Conservation (phyloP, 2,797 vertebrate genomes). For the Onychomys torridus region DNA sequence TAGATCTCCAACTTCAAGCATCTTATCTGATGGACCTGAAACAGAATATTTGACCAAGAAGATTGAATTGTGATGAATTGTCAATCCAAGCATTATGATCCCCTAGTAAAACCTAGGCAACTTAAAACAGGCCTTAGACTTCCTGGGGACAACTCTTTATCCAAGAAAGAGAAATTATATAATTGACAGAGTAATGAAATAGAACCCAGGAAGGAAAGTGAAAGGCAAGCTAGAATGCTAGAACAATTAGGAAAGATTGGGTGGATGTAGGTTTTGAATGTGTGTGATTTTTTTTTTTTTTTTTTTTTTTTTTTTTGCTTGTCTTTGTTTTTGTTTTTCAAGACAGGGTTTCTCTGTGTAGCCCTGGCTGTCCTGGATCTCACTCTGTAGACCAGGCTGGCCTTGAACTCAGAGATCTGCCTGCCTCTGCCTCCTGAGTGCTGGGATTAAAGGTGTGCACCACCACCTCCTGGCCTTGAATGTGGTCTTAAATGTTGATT, state of each 20-base stretch:
- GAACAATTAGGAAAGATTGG: not conserved
- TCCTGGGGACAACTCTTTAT: not conserved
- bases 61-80: not conserved
- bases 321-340: not conserved
- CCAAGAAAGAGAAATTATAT: not conserved
- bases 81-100: not conserved
- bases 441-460: not conserved
- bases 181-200: not conserved
- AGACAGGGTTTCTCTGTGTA: not conserved
- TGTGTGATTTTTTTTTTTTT: no score
- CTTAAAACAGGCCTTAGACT: not conserved
- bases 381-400: not conserved
- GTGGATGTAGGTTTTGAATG: not conserved
- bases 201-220: not conserved
- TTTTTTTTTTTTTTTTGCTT: no score
- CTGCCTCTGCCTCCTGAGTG: not conserved
- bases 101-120: not conserved
- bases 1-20: not conserved
- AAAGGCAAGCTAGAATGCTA: not conserved
- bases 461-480: not conserved
- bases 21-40: not conserved
- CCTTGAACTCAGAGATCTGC: not conserved
- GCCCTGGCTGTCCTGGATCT: not conserved
- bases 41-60: not conserved
- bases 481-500: not conserved